phyloP scores from a whole-genome alignment of 2,113 vertebrate genomes.

The Athene cunicularia region DNA sequence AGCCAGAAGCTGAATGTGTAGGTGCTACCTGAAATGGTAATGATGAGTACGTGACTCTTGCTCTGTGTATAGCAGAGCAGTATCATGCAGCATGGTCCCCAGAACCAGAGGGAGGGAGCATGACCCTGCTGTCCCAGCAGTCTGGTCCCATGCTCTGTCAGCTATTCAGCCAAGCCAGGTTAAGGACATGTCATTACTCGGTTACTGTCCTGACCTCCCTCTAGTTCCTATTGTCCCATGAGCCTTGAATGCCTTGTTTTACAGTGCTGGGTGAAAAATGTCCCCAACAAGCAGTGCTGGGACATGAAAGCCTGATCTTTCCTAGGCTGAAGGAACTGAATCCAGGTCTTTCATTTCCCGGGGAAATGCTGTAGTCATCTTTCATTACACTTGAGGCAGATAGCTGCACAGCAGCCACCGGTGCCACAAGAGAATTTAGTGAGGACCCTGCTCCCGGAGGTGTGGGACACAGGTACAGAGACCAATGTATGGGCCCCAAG shows the following conservation, averaged over 20 bases:
- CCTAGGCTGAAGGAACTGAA: not conserved
- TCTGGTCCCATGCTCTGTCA: not conserved
- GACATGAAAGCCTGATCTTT: not conserved
- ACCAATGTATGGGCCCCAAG: not conserved
- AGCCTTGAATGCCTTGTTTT: fast-evolving
- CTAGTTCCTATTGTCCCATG: not conserved
- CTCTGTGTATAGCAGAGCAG: not conserved
- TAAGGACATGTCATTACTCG: not conserved
- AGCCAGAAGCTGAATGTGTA: not conserved
- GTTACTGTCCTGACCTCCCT: not conserved
- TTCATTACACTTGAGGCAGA: not conserved
- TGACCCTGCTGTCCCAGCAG: not conserved
- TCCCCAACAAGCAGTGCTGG: too few relatives aligned
- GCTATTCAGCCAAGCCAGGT: not conserved
- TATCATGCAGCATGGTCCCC: fast-evolving
- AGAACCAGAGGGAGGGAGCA: not conserved
- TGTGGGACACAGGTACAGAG: not conserved
- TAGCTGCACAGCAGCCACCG: not conserved
- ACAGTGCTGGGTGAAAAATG: not conserved
- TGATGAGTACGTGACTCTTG: fast-evolving
- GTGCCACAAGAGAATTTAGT: not conserved
- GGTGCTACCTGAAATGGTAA: not conserved
- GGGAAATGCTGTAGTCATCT: not conserved
- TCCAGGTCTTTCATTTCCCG: not conserved
- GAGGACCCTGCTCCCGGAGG: not conserved